A percentile compares a stretch with the other conserved stretches of the same genome.
Evolutionary conservation across 2,888 invertebrate genomes (phyloP).

Genomic region (Lottia scabra): DNA sequence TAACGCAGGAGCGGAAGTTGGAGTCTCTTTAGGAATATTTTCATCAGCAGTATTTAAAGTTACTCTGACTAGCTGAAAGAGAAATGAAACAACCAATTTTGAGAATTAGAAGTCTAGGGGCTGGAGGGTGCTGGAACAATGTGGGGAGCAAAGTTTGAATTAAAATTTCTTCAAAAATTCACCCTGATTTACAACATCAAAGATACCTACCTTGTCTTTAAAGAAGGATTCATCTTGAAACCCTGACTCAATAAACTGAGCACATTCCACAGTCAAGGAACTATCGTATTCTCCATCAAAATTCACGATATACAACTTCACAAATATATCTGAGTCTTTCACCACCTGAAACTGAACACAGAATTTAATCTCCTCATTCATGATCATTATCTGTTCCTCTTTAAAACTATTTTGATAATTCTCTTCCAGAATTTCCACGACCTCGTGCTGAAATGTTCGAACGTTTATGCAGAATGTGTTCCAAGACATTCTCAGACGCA

Average conservation of each 20-base stretch:
- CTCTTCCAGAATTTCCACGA: constrained; percentile 19
- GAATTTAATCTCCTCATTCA: constrained; percentile 13
- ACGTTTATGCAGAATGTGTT: constrained; percentile 40
- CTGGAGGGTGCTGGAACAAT: no score
- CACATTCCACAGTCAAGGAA: constrained; percentile 42
- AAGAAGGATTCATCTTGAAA: constrained; percentile 36
- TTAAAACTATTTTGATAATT: constrained; percentile 8
- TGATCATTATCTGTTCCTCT: constrained; percentile 22
- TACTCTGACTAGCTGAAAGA: neutral
- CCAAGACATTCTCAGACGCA: constrained; percentile 53
- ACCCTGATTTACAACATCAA: no score
- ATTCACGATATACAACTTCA: constrained; percentile 49
- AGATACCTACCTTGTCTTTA: constrained; percentile 42
- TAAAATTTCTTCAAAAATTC: no score
- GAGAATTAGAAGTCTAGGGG: no score
- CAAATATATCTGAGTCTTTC: constrained; percentile 31
- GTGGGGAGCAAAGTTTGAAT: no score
- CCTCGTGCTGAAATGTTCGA: constrained; percentile 22
- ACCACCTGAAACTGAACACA: constrained; percentile 23
- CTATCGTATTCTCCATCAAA: constrained; percentile 44
- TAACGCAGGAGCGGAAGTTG: neutral
- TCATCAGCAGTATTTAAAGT: constrained; percentile 1
- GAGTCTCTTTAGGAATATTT: neutral
- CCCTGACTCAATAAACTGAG: constrained; percentile 39
- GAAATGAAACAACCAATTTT: no score